Conservation (phyloP, 2,888 invertebrate genomes). For the Sarcophaga rosellei region DNA sequence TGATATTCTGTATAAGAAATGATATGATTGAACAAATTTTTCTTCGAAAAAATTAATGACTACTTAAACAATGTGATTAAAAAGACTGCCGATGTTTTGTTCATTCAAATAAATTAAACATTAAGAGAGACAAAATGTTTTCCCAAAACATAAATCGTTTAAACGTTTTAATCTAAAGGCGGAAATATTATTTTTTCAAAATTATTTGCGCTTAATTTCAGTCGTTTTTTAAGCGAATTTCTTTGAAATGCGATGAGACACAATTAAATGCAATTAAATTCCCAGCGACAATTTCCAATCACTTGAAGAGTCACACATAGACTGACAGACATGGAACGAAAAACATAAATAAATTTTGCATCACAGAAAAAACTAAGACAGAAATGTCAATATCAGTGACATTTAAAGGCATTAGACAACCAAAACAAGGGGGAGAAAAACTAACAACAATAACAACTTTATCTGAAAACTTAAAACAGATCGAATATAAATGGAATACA, state of each 20-base stretch:
- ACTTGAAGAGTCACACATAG: neutral
- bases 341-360: neutral
- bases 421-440: neutral
- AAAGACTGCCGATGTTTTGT: no score
- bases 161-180: no score
- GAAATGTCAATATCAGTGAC: constrained; percentile 49
- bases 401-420: constrained; percentile 14
- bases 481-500: neutral
- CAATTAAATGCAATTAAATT: constrained; percentile 34
- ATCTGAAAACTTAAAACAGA: neutral
- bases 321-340: neutral
- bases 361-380: constrained; percentile 5
- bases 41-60: no score
- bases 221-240: neutral
- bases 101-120: no score
- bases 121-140: neutral
- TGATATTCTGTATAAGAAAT: no score
- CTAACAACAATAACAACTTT: neutral
- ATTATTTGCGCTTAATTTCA: neutral
- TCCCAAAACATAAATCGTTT: neutral
- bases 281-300: constrained; percentile 24
- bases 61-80: no score
- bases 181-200: neutral
- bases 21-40: no score
- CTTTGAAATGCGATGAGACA: constrained; percentile 17